Evolutionary conservation across 2,797 vertebrate genomes (phyloP), one percentile per base, ranked within the genome.

Genomic region (Phoeniculus purpureus): DNA sequence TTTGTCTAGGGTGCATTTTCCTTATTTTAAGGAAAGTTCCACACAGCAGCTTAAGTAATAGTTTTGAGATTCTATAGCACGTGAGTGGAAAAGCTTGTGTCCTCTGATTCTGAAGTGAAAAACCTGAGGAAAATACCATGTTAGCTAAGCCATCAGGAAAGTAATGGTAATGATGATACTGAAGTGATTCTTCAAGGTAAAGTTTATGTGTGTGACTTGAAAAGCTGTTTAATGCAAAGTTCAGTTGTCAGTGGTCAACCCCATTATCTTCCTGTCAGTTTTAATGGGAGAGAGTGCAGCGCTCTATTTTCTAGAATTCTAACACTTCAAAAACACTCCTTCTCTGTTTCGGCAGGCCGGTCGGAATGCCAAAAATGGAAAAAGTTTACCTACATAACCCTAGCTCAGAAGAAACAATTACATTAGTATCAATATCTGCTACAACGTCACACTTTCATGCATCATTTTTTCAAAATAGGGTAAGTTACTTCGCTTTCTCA

Each of bases 311-410:
- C 4, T 72, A 51, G 20, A 81, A 64, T 76, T 56, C 54, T 83
- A 67, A 27, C 52, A 65, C 40, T 80, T 81, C 3, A 64, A 80
- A 93, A 70, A 75, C 43, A 32, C 55, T 80, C n/a, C 80, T 85
- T 50, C 51, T 92, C 50, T 97, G 43, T 88, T 90, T 97, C 80
- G 31, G 45, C 96, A 99, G 99, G 97, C 99, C 99, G 67, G 99
- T 99, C 96, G 99, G 99, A 96, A 99, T 99, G 99, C 99, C 99
- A 98, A 99, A 99, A 99, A 99, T 99, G 99, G 99, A 99, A 97
- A 99, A 99, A 98, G 99, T 99, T 98, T 99, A 99, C 97, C 98
- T 99, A 96, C 99, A 99, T 97, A 99, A 99, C 97, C 99, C 99
- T 97, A 99, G 99, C 97, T 98, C 99, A 98, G 99, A 99, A 98